Conservation (phyloP, 92 coral and sea anemone species). For the Blastomussa wellsi region DNA sequence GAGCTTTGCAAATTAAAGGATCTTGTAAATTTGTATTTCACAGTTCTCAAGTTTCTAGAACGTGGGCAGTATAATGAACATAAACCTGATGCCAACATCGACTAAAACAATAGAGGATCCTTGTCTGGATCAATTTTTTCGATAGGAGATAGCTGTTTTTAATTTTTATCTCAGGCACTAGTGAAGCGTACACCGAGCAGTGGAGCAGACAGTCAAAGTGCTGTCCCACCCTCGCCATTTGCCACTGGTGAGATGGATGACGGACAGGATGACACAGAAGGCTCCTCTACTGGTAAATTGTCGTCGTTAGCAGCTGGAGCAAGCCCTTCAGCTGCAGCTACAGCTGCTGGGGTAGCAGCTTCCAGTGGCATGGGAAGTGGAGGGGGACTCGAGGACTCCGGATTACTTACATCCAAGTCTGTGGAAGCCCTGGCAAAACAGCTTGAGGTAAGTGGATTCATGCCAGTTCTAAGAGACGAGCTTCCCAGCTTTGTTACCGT, state of each 20-base stretch:
- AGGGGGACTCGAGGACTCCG: conserved; percentile 63
- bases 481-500: not conserved
- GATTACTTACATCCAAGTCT: conserved; percentile 65
- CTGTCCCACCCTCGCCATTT: conserved; percentile 74
- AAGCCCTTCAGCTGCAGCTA: conserved; percentile 30
- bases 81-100: no score
- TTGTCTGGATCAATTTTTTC: not conserved
- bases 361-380: conserved; percentile 41
- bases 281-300: conserved; percentile 38
- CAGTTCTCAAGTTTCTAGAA: no score
- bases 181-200: conserved; percentile 80
- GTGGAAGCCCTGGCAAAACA: conserved; percentile 79
- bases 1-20: no score
- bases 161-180: conserved; percentile 74
- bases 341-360: conserved; percentile 24
- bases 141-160: no score
- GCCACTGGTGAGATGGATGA: conserved; percentile 84
- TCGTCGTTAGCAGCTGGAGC: conserved; percentile 32
- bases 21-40: no score
- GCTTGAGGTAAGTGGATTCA: conserved; percentile 66
- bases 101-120: no score
- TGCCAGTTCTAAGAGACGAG: not conserved
- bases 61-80: no score
- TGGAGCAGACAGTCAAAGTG: conserved; percentile 55
- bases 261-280: conserved; percentile 61